phyloP scores from a whole-genome alignment of 2,888 invertebrate genomes.

The Acleris literana region DNA sequence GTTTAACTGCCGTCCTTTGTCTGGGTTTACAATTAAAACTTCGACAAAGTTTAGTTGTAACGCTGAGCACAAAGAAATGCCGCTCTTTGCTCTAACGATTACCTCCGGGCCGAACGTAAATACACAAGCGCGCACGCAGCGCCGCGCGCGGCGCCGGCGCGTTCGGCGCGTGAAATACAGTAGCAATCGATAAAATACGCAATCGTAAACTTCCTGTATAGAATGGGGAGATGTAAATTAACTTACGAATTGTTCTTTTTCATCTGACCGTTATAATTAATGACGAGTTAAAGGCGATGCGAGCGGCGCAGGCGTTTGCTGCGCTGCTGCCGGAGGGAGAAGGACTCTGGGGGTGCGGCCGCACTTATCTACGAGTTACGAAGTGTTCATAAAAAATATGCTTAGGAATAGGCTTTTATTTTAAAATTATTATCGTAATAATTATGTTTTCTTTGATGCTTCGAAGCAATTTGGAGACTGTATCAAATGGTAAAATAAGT shows the following conservation, averaged over 20 bases:
- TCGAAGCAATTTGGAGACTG: no score
- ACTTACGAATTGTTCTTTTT: constrained; percentile 75
- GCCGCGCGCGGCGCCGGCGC: constrained; percentile 41
- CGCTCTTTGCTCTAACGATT: constrained; percentile 72
- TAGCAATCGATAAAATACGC: constrained; percentile 78
- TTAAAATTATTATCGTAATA: no score
- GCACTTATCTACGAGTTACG: not conserved
- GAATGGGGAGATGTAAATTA: constrained; percentile 78
- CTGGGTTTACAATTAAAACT: constrained; percentile 80
- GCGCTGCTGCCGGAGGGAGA: not conserved
- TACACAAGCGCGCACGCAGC: constrained; percentile 55
- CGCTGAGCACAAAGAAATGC: constrained; percentile 73
- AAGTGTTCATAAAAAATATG: no score
- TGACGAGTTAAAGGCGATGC: constrained; percentile 37
- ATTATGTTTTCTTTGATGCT: no score
- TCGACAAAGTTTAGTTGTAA: constrained; percentile 76
- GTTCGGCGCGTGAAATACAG: constrained; percentile 61
- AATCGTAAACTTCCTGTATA: constrained; percentile 78
- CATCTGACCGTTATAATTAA: constrained; percentile 72
- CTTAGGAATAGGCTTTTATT: no score
- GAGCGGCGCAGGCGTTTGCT: not conserved
- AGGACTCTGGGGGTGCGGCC: not conserved
- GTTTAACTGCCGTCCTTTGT: constrained; percentile 71
- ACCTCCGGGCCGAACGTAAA: constrained; percentile 65
- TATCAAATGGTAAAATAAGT: no score